Percentiles rank a stretch among this genome's conserved stretches.
Evolutionary conservation across 2,888 invertebrate genomes (phyloP).

Genomic region (Dryococelus australis): DNA sequence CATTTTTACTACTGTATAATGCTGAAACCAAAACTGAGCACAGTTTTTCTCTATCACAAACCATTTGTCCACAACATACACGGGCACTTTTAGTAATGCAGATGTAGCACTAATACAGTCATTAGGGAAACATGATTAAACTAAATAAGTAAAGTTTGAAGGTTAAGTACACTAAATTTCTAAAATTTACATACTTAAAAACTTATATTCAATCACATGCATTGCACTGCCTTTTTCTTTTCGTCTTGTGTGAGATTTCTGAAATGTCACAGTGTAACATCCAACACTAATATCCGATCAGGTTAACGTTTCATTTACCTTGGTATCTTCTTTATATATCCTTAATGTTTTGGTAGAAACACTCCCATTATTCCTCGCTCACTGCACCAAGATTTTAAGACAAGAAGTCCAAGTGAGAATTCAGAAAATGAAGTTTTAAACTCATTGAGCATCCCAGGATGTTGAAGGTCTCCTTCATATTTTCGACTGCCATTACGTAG

Average conservation of each 20-base stretch:
- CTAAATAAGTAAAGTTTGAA: not conserved
- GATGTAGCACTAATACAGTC: not conserved
- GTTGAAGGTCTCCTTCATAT: not conserved
- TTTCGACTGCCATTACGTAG: not conserved
- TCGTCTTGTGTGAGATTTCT: not conserved
- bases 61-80: too few relatives aligned
- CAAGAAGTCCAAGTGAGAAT: too few relatives aligned
- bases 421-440: too few relatives aligned
- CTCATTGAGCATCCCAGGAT: not conserved
- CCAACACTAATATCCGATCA: not conserved
- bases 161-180: not conserved
- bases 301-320: not conserved
- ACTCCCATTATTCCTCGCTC: not conserved
- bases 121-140: not conserved
- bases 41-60: too few relatives aligned
- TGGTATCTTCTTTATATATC: not conserved
- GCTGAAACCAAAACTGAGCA: not conserved
- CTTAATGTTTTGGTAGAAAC: not conserved
- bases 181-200: too few relatives aligned
- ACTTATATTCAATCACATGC: not conserved
- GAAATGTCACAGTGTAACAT: not conserved
- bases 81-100: not conserved
- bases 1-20: not conserved
- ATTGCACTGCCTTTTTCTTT: not conserved
- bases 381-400: not conserved